Percentiles rank a stretch among this genome's conserved stretches.
These are phyloP conservation scores for Mastomys coucha DNA, from an alignment of 2,113 vertebrate genomes.

Conservation along the genomic window DNA sequence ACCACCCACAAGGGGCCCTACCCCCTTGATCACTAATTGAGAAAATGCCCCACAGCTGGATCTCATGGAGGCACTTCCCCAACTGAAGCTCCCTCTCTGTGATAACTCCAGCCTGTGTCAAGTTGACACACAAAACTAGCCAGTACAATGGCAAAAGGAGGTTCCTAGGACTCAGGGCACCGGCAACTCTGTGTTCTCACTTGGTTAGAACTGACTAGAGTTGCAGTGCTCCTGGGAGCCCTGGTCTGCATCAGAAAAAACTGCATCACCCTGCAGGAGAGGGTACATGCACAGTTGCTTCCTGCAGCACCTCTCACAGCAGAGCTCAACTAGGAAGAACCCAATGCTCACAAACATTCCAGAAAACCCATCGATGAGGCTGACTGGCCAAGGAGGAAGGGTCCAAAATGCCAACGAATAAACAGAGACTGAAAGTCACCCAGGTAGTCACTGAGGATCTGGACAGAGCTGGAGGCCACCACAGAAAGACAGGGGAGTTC, in stretches of 20 bases:
- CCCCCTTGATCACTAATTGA: too few species aligned
- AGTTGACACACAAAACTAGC: too few species aligned
- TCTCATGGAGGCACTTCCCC: too few species aligned
- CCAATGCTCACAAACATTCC: neutral
- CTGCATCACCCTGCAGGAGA: neutral
- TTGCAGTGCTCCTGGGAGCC: neutral
- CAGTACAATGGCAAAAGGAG: neutral
- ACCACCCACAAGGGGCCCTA: too few species aligned
- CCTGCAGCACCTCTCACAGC: fast-evolving
- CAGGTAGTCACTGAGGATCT: neutral
- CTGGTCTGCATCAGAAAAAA: neutral
- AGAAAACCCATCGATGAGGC: too few species aligned
- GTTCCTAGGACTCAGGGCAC: neutral
- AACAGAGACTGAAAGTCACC: neutral
- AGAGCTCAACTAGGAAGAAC: neutral
- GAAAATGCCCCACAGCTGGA: too few species aligned
- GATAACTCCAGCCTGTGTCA: too few species aligned
- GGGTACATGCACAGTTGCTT: neutral
- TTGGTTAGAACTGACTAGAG: neutral
- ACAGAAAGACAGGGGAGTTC: neutral
- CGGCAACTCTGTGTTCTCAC: neutral
- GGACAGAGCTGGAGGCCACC: neutral
- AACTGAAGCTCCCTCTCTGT: too few species aligned
- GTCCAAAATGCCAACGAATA: neutral
- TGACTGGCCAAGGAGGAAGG: neutral